Evolutionary conservation across 2,888 invertebrate genomes (phyloP), one percentile per base, ranked within the genome.

Genomic region (Folsomia candida): DNA sequence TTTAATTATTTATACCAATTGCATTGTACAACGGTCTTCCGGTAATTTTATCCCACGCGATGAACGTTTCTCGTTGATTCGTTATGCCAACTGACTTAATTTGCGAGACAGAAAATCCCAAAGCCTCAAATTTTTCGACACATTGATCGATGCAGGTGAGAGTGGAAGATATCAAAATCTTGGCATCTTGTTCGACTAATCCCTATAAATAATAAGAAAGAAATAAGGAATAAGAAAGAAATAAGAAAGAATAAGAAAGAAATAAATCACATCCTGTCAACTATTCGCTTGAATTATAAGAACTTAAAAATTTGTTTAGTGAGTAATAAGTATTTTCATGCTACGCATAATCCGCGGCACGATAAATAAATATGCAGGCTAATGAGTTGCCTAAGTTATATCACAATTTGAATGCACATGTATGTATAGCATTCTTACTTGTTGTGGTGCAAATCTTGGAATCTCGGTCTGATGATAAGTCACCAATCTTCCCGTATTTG

Each of bases 181-280:
- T 83, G 0, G 98, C 95, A 83, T 97, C 93, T 84, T 97, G 95
- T 83, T 99, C 99, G 14, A 97, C 95, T 97, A 97, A 99, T 51
- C 73, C 73, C 73, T 73, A 25, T 14, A 37, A 9, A 37, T 4
- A 37, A 59, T 57, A n/a, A 59, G n/a, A n/a, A n/a, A n/a, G n/a
- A n/a, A n/a, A n/a, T n/a, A n/a, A n/a, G n/a, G n/a, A n/a, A n/a
- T n/a, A n/a, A n/a, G n/a, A n/a, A n/a, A n/a, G n/a, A n/a, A n/a
- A n/a, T n/a, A n/a, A n/a, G n/a, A n/a, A n/a, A n/a, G n/a, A n/a
- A n/a, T n/a, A n/a, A n/a, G n/a, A n/a, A n/a, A n/a, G n/a, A n/a
- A n/a, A n/a, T n/a, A n/a, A n/a, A n/a, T n/a, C n/a, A n/a, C n/a
- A n/a, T n/a, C n/a, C n/a, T n/a, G n/a, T n/a, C n/a, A n/a, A n/a